Conservation (phyloP, 2,113 vertebrate species). For the Tetrao urogallus region DNA sequence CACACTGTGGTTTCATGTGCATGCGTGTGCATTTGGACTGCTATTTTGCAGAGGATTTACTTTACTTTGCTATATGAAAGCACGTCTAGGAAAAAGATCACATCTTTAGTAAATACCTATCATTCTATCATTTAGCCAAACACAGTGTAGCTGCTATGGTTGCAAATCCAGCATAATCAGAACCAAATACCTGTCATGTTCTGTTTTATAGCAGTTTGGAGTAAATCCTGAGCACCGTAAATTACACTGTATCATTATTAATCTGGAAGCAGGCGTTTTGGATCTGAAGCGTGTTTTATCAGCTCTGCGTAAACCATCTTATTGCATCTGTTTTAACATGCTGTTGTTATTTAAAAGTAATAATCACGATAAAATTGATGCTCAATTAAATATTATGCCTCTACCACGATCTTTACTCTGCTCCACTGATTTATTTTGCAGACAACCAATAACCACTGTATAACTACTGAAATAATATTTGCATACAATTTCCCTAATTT, state of each 20-base stretch:
- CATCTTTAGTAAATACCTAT: constrained; percentile 57
- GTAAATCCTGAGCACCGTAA: constrained; percentile 64
- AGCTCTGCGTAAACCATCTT: constrained; percentile 56
- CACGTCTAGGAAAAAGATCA: constrained; percentile 48
- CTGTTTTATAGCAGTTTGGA: constrained; percentile 68
- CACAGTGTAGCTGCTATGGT: constrained; percentile 9
- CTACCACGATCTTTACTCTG: constrained; percentile 61
- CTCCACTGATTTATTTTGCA: constrained; percentile 77
- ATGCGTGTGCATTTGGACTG: not conserved
- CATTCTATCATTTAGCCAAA: constrained; percentile 64
- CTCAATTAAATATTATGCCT: constrained; percentile 69
- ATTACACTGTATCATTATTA: constrained; percentile 66
- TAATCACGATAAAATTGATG: constrained; percentile 75
- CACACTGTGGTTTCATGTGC: not conserved
- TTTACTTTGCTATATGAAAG: constrained; percentile 67
- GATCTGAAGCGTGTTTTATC: constrained; percentile 60
- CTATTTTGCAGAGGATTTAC: constrained; percentile 55
- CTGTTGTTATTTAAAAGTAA: constrained; percentile 76
- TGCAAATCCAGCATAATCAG: constrained; percentile 66
- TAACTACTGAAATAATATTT: constrained; percentile 75
- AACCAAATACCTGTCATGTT: constrained; percentile 70
- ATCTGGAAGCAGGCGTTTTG: constrained; percentile 62
- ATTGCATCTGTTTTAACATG: constrained; percentile 58
- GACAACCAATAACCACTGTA: constrained; percentile 70
- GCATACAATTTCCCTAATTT: constrained; percentile 79